Evolutionary conservation across 2,888 invertebrate species (phyloP), one percentile per base, ranked within the genome.

Genomic region (Disparrhopalites patrizii): DNA sequence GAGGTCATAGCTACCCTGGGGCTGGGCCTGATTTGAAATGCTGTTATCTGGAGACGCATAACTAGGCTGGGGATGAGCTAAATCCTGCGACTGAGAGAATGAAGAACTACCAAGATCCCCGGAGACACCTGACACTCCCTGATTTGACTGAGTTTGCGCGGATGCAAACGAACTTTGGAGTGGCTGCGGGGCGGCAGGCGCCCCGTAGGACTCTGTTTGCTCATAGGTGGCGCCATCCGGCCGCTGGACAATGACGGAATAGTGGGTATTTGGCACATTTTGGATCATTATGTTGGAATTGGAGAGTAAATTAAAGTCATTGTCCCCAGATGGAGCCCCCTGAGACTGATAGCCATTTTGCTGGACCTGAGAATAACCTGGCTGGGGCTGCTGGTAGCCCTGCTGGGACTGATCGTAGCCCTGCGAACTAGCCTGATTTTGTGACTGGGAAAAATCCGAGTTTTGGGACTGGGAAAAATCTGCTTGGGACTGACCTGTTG

Each of bases 261-360:
- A 65, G 27, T 65, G 52, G 36, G 58, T 65, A 52, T 58, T 65
- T 33, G 65, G 65, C 13, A 65, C 65, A 30, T 50, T 58, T 65
- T 65, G 66, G 36, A 62, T 54, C 36, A 36, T 43, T 27, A 62
- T 61, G 18, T 66, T 52, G 4, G 52, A 43, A 15, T 18, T 10
- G 15, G 43, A 13, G 5, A 30, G 36, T 30, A 20, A 23, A 25
- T 8, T 38, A n/a, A 38, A 23, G 7, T n/a, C n/a, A 13, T 25
- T 40, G 20, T 1, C 33, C 15, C 10, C 20, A 20, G 36, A 18
- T 55, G 15, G 27, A 28, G 28, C 27, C 31, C 25, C 25, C 23
- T 23, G 23, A 10, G 30, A 33, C 25, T 38, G 57, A n/a, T n/a
- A n/a, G n/a, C n/a, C n/a, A 25, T 18, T 20, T 20, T 54, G n/a